Base-by-base conservation (phyloP, 2,888 invertebrate genomes). In the Fragum fragum region DNA sequence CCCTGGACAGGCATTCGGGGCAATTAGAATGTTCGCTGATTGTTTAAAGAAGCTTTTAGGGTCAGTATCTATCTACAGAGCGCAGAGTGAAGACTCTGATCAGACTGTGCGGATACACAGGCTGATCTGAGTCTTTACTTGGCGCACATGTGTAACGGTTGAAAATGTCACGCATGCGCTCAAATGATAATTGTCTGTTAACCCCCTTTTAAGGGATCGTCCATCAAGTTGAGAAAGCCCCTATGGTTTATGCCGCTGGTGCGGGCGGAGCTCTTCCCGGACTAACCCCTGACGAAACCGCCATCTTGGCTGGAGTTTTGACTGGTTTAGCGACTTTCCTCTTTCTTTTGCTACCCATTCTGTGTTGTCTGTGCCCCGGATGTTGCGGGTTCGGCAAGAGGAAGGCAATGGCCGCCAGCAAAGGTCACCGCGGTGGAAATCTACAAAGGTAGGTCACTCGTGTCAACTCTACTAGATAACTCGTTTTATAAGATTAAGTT, bases 271-370 rank as follows among this genome's bases (percentile, higher is more conserved):
- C 83, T 11, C 69, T 89, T 14, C 84, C 87, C 14, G 88, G 88
- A 1, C 83, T 89, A 32, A 86, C 85, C 29, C 73, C 85, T 26
- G 77, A 86, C 72, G 89, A 89, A 61, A 89, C 89, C 0, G 89
- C 89, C 32, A 86, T 89, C 23, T 82, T 89, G 68, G 89, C 89
- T 0, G 89, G 87, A 16, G 79, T 89, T 21, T 74, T 89, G 71
- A 80, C 85, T 21, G 89, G 89, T 42, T 73, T 89, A 23, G 88
- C 88, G 7, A 79, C 83, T 2, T 88, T 89, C 52, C 79, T 89
- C 18, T 88, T 89, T 75, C 80, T 89, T 0, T 75, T 87, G 6
- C 69, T 89, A 39, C 89, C 88, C 0, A 86, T 89, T 18, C 71
- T 89, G 9, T 89, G 88, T 47, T 89, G 89, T 52, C 76, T 89